Evolutionary conservation across 2,888 invertebrate species (phyloP).

Genomic region (Lasius platythorax): DNA sequence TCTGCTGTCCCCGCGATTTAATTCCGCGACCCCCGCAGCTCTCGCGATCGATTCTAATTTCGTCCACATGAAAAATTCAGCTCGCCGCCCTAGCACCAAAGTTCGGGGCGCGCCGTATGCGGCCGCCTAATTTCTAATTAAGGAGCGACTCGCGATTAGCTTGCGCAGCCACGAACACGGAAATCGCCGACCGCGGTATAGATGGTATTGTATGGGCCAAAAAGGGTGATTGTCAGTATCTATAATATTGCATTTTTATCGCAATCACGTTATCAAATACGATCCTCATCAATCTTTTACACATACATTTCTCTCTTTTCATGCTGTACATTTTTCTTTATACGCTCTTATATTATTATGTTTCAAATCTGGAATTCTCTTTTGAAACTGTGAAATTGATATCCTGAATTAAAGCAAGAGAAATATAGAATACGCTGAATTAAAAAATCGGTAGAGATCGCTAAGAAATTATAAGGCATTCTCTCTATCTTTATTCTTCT

Average conservation of each 20-base stretch:
- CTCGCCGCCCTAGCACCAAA: constrained; percentile 28
- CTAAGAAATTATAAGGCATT: not conserved
- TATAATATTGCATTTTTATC: constrained; percentile 28
- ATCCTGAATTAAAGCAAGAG: not conserved
- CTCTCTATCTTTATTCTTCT: not conserved
- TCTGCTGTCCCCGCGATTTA: constrained; percentile 33
- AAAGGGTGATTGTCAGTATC: not conserved
- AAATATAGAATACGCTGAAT: not conserved
- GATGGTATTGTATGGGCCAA: not conserved
- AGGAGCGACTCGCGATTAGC: constrained; percentile 62
- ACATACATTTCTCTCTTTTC: not conserved
- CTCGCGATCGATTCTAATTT: constrained; percentile 69
- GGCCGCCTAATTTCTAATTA: constrained; percentile 73
- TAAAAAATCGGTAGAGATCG: not conserved
- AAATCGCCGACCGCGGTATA: constrained; percentile 33
- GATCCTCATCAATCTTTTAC: not conserved
- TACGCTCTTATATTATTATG: not conserved
- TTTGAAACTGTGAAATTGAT: not conserved
- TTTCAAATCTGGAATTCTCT: not conserved
- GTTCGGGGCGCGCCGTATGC: constrained; percentile 54
- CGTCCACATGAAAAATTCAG: constrained; percentile 68
- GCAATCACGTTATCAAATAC: not conserved
- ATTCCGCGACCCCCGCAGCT: constrained; percentile 6
- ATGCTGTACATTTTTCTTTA: not conserved
- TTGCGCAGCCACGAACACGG: constrained; percentile 53